phyloP scores from a whole-genome alignment of 92 coral and sea anemone species.

The Bergia puertoricense region DNA sequence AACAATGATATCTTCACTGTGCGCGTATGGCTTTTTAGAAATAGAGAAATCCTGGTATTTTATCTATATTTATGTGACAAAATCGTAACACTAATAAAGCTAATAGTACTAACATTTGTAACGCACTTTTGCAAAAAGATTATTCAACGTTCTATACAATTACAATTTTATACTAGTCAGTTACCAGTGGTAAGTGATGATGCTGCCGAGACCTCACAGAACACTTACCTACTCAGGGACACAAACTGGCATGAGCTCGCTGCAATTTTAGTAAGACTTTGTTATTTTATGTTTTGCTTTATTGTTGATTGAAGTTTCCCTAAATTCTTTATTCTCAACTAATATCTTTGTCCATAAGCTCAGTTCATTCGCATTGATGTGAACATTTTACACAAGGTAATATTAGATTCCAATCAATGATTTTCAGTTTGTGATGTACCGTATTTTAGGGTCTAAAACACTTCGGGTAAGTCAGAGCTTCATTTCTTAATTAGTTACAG shows the following conservation, averaged over 20 bases:
- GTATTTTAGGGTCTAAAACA: too few relatives aligned
- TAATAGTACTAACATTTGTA: neutral
- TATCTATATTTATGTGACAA: too few relatives aligned
- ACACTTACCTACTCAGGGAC: neutral
- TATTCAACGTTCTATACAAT: neutral
- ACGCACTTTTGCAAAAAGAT: neutral
- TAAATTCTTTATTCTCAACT: neutral
- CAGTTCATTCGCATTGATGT: too few relatives aligned
- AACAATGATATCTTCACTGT: too few relatives aligned
- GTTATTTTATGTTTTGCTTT: neutral
- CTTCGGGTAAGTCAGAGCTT: too few relatives aligned
- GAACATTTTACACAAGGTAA: too few relatives aligned
- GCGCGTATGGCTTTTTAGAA: too few relatives aligned
- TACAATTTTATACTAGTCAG: neutral
- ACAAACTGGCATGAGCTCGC: neutral
- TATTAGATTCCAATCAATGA: too few relatives aligned
- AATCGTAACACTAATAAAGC: neutral
- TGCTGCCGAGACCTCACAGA: neutral
- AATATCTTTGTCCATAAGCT: neutral
- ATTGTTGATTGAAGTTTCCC: neutral
- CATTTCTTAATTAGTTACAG: too few relatives aligned
- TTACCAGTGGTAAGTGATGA: neutral
- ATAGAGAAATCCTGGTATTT: too few relatives aligned
- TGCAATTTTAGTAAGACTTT: neutral
- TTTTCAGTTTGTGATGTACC: too few relatives aligned